Evolutionary conservation across 2,113 vertebrate genomes (phyloP), one percentile per base, ranked within the genome.

Genomic region (Azemiops feae): DNA sequence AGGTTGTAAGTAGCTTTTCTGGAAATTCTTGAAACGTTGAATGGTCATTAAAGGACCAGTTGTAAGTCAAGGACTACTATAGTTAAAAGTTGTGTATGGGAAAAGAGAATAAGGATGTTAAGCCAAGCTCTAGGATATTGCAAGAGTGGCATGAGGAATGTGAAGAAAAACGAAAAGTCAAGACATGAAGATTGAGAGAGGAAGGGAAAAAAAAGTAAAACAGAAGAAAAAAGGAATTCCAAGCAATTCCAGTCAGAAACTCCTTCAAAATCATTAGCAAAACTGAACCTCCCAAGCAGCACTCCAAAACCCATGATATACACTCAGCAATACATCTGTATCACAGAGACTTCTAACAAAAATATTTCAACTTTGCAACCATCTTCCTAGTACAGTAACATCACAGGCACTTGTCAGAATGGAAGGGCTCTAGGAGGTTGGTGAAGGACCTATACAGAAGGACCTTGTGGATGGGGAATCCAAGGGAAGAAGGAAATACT

Each of bases 141-240:
- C 81, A 39, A 57, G 90, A 64, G 88, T 90, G 50, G n/a, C 25
- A 30, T 53, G 57, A 87, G 45, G 96, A 95, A 0, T 94, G 97
- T 23, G 81, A 97, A 91, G 93, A 93, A 89, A 97, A 95, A 92
- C 97, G 98, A 91, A 98, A 98, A 98, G 98, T 98, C 93, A 92
- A 43, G 74, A 81, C 22, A 81, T 81, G 34, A 81, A 43, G 20
- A 22, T 81, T 81, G 34, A 43, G 34, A 22, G 34, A 9, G 3
- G 74, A 39, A 74, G 34, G 34, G 8, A 9, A 9, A 34, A 43
- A 81, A 81, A 43, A 81, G 18, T 3, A 81, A 81, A 81, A 20
- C 16, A 39, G 69, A n/a, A 81, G 69, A 81, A 0, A 81, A 34
- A 81, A 81, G 18, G 16, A 81, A 81, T 81, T 74, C n/a, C 16